A percentile compares a stretch with the other conserved stretches of the same genome.
These are phyloP conservation scores for Eriocheir sinensis DNA, from an alignment of 1,140 invertebrate genomes.

Conservation along the genomic window DNA sequence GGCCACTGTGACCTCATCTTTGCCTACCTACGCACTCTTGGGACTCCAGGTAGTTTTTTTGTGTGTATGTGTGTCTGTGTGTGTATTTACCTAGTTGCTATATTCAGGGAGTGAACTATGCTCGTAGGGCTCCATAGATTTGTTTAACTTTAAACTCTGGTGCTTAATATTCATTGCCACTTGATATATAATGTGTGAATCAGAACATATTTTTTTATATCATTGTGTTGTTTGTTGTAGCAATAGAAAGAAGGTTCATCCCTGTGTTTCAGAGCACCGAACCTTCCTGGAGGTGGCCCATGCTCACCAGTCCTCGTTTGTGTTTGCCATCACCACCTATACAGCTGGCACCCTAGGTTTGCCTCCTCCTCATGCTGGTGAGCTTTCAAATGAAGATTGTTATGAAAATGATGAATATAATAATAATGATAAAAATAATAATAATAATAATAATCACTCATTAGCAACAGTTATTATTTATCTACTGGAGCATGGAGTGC, in stretches of 20 bases:
- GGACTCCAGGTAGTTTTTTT: constrained; percentile 47
- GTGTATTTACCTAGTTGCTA: not conserved
- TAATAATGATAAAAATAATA: too few species aligned
- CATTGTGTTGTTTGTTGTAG: not conserved
- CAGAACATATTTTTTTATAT: too few species aligned
- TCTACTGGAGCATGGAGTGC: too few species aligned
- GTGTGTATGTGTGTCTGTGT: not conserved
- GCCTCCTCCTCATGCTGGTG: not conserved
- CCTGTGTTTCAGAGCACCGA: constrained; percentile 55
- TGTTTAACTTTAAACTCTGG: too few species aligned
- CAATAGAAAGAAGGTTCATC: not conserved
- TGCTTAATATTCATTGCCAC: too few species aligned
- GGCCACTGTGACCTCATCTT: constrained; percentile 68
- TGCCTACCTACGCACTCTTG: constrained; percentile 57
- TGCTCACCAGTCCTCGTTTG: constrained; percentile 56
- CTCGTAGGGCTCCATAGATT: too few species aligned
- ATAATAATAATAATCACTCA: too few species aligned
- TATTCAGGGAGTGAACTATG: not conserved
- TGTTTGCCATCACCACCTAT: constrained; percentile 71
- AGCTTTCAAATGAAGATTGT: too few species aligned
- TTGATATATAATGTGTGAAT: too few species aligned
- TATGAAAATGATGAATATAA: too few species aligned
- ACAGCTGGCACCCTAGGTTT: constrained; percentile 63
- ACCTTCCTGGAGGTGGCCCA: constrained; percentile 65
- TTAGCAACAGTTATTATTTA: too few species aligned